phyloP scores from a whole-genome alignment of 2,888 invertebrate genomes.

The Romanomermis culicivorax region DNA sequence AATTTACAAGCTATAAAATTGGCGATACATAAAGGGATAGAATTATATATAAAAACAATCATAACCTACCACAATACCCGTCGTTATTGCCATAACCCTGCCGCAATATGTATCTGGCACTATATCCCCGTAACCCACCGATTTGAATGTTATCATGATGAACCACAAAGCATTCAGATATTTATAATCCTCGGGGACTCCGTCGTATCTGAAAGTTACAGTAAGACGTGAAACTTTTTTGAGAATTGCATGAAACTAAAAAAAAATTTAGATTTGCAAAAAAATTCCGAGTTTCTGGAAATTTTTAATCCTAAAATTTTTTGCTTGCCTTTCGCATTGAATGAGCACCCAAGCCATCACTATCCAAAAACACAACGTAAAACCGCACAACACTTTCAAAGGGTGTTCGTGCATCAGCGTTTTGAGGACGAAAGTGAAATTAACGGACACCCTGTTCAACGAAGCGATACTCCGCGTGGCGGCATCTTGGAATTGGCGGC shows the following conservation, averaged over 20 bases:
- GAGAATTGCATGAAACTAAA: no score
- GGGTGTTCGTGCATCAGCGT: conserved; percentile 99
- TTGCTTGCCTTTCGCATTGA: conserved; percentile 75
- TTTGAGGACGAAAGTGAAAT: conserved; percentile 77
- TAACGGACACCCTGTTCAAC: conserved; percentile 57
- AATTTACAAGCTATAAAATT: no score
- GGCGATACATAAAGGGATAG: no score
- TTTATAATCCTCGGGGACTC: conserved; percentile 15
- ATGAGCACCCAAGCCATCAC: conserved; percentile 97
- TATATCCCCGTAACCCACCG: conserved; percentile 91
- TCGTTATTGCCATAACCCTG: conserved; percentile 92
- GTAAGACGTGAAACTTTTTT: no score
- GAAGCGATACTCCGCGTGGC: conserved; percentile 51
- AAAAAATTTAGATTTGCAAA: no score
- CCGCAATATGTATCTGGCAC: conserved; percentile 99
- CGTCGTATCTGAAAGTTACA: no score
- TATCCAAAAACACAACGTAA: conserved; percentile 99
- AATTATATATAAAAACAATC: no score
- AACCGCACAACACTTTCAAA: conserved; percentile 83
- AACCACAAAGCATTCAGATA: conserved; percentile 29
- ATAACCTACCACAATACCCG: conserved; percentile 94
- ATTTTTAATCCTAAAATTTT: not conserved
- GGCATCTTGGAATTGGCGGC: conserved; percentile 81
- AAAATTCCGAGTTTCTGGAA: not conserved
- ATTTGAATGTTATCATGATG: conserved; percentile 67